Evolutionary conservation across 2,113 vertebrate species (phyloP), one percentile per base, ranked within the genome.

Genomic region (Malurus cyaneus): DNA sequence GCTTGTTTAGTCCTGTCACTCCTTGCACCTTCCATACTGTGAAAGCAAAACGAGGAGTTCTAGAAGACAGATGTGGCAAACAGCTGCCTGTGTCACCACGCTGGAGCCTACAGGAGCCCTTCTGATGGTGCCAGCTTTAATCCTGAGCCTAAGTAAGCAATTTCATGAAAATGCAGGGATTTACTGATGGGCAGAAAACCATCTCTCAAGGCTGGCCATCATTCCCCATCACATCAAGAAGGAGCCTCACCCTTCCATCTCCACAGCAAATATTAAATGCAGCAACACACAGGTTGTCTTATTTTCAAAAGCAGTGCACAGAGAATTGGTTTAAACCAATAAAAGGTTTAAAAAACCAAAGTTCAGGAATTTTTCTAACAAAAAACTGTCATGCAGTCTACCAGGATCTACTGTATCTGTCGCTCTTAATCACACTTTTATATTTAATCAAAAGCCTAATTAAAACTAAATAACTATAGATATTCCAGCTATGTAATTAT

Each of bases 1-100:
- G 88, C 88, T 95, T 93, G 88, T 95, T 94, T 90, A 54, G 64
- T 78, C 47, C 90, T 93, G 86, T 89, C 95, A 92, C 80, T 94
- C 87, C 82, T 74, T 4, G 1, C 90, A 92, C 80, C 86, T 91
- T 70, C 80, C 88, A 66, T 47, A 76, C 80, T 85, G 90, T 81
- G 96, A 91, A 91, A 64, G 39, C 71, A 70, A 92, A 94, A 91
- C 89, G 89, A 92, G 92, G 96, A 88, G 94, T 65, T 88, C 67
- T 46, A 93, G 57, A 67, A 94, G 93, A 73, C 69, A 79, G 80
- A 47, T 65, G 53, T 1, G 32, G 81, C 50, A 57, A 94, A 82
- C 86, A 94, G 93, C 94, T 87, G 92, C 54, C 92, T 29, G 21
- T 72, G 80, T 56, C 78, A 66, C 76, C 5, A 25, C 1, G 1